These are phyloP conservation scores for Zaprionus taronus DNA, from an alignment of 1,140 invertebrate species.

Conservation along the genomic window DNA sequence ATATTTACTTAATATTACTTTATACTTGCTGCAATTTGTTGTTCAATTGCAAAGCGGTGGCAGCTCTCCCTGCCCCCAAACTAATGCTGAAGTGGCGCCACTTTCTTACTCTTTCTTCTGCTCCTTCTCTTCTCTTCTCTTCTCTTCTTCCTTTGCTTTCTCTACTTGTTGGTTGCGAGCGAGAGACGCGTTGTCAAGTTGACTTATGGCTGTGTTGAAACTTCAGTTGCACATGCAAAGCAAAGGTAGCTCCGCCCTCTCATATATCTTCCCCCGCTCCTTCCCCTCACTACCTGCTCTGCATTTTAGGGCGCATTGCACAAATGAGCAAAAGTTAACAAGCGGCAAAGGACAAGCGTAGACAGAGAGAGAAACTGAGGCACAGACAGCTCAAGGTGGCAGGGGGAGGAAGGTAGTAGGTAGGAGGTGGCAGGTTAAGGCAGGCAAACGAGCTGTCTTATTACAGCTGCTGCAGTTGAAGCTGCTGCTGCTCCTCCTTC, in stretches of 20 bases:
- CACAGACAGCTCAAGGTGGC: conserved; percentile 9
- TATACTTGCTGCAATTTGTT: conserved; percentile 31
- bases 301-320: conserved; percentile 51
- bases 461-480: conserved; percentile 59
- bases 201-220: conserved; percentile 56
- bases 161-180: conserved; percentile 17
- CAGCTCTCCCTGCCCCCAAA: neutral
- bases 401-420: neutral
- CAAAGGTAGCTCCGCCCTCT: conserved; percentile 12
- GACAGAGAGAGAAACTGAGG: conserved; percentile 13
- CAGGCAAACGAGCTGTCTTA: conserved; percentile 73
- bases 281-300: neutral
- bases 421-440: conserved; percentile 21
- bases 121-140: neutral
- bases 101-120: neutral
- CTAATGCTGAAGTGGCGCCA: conserved; percentile 12
- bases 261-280: conserved; percentile 11
- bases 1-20: conserved; percentile 65
- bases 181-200: conserved; percentile 63
- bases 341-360: conserved; percentile 34
- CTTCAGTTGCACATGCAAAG: conserved; percentile 38
- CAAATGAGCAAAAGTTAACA: conserved; percentile 80
- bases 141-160: neutral
- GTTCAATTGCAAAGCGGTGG: conserved; percentile 27
- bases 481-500: neutral